These are phyloP conservation scores for Monodelphis domestica DNA, from an alignment of 2,797 vertebrate species.

Conservation along the genomic window DNA sequence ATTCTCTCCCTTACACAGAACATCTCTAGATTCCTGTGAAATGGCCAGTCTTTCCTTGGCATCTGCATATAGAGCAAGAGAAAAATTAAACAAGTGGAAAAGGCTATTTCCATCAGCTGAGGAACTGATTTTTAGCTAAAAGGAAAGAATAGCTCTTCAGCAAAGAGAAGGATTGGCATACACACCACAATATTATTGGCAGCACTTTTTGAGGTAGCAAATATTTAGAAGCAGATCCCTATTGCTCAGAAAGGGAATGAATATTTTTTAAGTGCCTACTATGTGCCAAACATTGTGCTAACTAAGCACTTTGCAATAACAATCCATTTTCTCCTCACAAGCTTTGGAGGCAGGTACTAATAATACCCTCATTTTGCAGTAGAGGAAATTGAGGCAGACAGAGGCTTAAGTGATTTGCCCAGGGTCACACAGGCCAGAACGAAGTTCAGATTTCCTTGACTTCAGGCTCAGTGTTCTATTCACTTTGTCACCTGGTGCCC, in stretches of 20 bases:
- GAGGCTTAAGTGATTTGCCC: neutral
- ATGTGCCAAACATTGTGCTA: neutral
- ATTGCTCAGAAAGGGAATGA: neutral
- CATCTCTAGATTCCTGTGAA: neutral
- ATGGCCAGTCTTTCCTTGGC: neutral
- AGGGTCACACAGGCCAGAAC: neutral
- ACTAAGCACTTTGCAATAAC: neutral
- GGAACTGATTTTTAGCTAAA: neutral
- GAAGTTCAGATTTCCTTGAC: neutral
- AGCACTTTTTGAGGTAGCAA: neutral
- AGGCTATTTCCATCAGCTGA: neutral
- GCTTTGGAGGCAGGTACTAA: neutral
- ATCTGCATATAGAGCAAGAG: neutral
- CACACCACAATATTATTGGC: neutral
- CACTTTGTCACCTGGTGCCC: neutral
- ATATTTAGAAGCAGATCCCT: neutral
- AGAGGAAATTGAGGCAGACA: neutral
- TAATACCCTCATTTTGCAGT: neutral
- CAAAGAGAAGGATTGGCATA: neutral
- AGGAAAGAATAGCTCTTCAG: neutral
- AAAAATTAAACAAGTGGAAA: neutral
- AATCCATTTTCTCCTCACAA: neutral
- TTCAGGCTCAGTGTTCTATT: neutral
- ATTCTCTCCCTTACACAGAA: neutral
- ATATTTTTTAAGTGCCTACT: neutral